A percentile compares a stretch with the other conserved stretches of the same genome.
phyloP scores from a whole-genome alignment of 1,140 invertebrate genomes.

The Drosophila orena region DNA sequence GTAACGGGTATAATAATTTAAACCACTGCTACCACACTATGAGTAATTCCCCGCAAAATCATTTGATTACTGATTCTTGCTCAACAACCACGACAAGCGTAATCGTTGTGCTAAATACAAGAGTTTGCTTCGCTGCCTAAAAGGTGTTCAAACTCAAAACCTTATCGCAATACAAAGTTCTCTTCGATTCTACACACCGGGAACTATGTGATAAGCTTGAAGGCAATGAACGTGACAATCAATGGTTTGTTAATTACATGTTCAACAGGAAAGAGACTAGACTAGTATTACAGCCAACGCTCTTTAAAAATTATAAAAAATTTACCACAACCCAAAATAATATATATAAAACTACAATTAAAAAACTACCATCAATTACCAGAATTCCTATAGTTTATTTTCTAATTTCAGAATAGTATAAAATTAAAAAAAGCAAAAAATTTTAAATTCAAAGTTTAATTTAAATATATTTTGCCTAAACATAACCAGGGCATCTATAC shows the following conservation, averaged over 20 bases:
- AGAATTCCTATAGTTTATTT: too few species aligned
- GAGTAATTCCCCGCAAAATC: conserved; percentile 54
- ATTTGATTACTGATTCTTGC: conserved; percentile 10
- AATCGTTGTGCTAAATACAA: conserved; percentile 55
- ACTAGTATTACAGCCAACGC: too few species aligned
- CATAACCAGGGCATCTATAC: conserved; percentile 85
- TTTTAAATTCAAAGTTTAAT: neutral
- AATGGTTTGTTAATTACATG: neutral
- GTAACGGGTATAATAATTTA: conserved; percentile 16
- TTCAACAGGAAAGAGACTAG: neutral
- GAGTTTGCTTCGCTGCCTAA: conserved; percentile 33
- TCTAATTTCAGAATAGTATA: too few species aligned
- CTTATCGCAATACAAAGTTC: conserved; percentile 28
- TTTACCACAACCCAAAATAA: too few species aligned
- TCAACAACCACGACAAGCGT: conserved; percentile 42
- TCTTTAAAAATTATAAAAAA: too few species aligned
- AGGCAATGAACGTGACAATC: neutral
- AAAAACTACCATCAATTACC: too few species aligned
- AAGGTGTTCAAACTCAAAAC: conserved; percentile 18
- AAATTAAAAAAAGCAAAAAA: too few species aligned
- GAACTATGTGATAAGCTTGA: neutral
- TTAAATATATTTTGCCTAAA: neutral
- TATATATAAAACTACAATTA: too few species aligned
- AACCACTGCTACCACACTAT: conserved; percentile 21
- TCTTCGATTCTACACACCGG: neutral